These are phyloP conservation scores for Conus ventricosus DNA, from an alignment of 1,140 invertebrate genomes.

Conservation along the genomic window DNA sequence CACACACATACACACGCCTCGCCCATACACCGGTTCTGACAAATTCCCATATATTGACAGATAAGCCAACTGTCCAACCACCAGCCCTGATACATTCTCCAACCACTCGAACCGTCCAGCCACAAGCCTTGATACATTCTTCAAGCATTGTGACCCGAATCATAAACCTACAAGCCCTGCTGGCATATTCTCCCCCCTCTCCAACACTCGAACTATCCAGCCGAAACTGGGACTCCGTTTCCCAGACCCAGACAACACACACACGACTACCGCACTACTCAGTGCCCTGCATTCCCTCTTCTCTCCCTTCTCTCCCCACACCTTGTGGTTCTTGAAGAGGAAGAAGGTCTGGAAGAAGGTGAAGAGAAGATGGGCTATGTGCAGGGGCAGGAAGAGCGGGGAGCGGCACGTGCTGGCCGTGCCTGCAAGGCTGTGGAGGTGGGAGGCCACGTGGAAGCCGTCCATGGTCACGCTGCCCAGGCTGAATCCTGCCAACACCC, in stretches of 20 bases:
- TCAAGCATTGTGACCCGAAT: no score
- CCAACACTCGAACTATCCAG: no score
- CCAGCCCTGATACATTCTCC: no score
- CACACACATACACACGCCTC: not conserved
- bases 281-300: no score
- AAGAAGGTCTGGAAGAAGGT: slow-evolving; percentile 71
- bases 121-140: no score
- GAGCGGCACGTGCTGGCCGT: slow-evolving; percentile 62
- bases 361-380: slow-evolving; percentile 66
- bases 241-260: no score
- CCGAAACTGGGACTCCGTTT: no score
- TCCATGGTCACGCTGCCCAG: slow-evolving; percentile 67
- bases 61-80: no score
- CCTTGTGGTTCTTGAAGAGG: slow-evolving; percentile 71
- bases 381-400: slow-evolving; percentile 63
- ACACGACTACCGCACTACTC: not conserved
- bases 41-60: not conserved
- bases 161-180: no score
- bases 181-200: no score
- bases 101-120: no score
- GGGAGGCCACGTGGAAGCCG: slow-evolving; percentile 66
- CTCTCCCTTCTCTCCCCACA: slow-evolving; percentile 27
- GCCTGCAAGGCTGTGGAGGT: slow-evolving; percentile 61
- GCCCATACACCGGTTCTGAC: not conserved
- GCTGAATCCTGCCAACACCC: slow-evolving; percentile 61